Base-by-base conservation (phyloP, 2,797 vertebrate genomes). In the Rhinogobio ventralis region DNA sequence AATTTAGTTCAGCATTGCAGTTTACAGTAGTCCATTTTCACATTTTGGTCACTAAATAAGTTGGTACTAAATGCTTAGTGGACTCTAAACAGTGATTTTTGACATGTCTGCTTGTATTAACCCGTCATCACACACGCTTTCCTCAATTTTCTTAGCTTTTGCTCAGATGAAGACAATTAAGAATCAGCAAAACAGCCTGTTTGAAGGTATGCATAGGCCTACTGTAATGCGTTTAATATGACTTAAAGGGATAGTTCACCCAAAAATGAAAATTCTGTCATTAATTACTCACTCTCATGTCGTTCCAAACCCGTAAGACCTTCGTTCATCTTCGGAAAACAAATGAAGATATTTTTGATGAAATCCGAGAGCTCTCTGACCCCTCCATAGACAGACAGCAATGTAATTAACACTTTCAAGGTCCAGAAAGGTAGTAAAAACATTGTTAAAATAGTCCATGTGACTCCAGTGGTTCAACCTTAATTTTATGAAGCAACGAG, bases 81-180 rank as follows among this genome's bases (percentile, higher is more conserved):
- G 30, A 68, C n/a, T 60, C 11, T n/a, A 20, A 55, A 6, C 1
- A 1, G 7, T 30, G 15, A n/a, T 39, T 19, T 60, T 49, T 45
- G 2, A 23, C 15, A 20, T 36, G 1, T 72, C 28, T 60, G 5
- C 1, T 33, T 51, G 1, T 25, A 67, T 14, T 20, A 8, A 36
- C 33, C 28, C 45, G n/a, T 39, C 9, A 51, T 51, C 25, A 39
- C 42, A 30, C 46, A 45, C 14, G 39, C 30, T 51, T 66, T 78
- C 0, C 30, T 78, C 7, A 33, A 57, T 19, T 49, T 9, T 51
- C 45, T 82, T 55, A 87, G 86, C 71, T 68, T 66, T 87, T 82
- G 46, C 30, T 62, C 67, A 69, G 39, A 62, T 87, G 49, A 78
- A 69, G 2, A 66, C 20, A 3, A 45, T 82, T n/a, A 85, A 60